A percentile compares a stretch with the other conserved stretches of the same genome.
Conservation (phyloP, 2,797 vertebrate species). For the Pelochelys cantorii region DNA sequence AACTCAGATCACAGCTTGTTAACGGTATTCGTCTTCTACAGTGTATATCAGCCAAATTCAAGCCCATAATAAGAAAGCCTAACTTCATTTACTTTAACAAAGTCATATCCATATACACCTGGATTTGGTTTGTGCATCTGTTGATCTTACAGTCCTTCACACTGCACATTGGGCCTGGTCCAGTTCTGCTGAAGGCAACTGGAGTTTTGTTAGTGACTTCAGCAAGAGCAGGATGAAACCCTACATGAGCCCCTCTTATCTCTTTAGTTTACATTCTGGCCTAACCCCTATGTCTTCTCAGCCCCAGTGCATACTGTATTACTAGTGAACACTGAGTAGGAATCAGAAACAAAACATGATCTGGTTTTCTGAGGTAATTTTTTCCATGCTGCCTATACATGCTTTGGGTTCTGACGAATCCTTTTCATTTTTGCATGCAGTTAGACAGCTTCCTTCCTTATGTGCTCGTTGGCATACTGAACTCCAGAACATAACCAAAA, state of each 20-base stretch:
- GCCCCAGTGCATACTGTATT: neutral
- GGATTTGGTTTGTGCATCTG: fast-evolving
- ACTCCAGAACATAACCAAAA: conserved; percentile 11
- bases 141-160: neutral
- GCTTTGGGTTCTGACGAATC: conserved; percentile 11
- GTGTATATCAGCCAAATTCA: neutral
- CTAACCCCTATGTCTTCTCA: fast-evolving
- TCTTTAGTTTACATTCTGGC: neutral
- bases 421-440: neutral
- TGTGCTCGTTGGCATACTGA: neutral
- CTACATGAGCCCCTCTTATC: fast-evolving
- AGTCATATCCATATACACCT: neutral
- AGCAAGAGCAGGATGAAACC: fast-evolving
- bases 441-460: conserved; percentile 29
- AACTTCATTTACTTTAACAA: neutral
- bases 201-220: neutral
- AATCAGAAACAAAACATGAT: neutral
- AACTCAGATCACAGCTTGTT: neutral
- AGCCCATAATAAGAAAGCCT: fast-evolving
- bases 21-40: neutral
- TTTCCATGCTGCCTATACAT: neutral
- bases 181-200: neutral
- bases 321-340: neutral
- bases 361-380: neutral
- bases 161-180: neutral